phyloP scores from a whole-genome alignment of 2,797 vertebrate species.

The Poeciliopsis paucimaculata region DNA sequence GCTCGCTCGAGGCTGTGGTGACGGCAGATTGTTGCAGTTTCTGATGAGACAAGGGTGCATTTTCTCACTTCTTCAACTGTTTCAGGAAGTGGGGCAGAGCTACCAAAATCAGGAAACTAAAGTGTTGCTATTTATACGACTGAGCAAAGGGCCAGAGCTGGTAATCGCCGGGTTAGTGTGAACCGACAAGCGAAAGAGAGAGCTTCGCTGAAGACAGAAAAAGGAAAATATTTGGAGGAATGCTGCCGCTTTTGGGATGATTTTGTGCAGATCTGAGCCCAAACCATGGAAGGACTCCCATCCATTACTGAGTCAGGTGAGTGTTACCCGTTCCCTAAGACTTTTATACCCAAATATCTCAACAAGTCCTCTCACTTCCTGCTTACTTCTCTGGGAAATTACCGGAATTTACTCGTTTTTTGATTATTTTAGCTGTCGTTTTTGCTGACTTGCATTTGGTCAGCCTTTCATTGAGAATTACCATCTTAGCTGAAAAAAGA shows the following conservation, averaged over 20 bases:
- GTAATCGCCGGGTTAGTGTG: slow-evolving; percentile 46
- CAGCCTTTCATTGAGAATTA: slow-evolving; percentile 6
- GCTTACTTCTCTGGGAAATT: background rate
- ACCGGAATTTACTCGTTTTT: background rate
- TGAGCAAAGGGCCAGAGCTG: slow-evolving; percentile 41
- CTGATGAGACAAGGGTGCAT: slow-evolving; percentile 28
- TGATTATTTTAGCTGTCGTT: too few relatives aligned
- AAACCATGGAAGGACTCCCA: slow-evolving; percentile 59
- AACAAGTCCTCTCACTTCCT: background rate
- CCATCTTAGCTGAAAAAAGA: slow-evolving; percentile 32
- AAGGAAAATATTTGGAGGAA: slow-evolving; percentile 14
- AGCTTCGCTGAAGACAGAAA: background rate
- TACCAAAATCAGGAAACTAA: slow-evolving; percentile 81
- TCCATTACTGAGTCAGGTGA: slow-evolving; percentile 58
- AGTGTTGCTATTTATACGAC: slow-evolving; percentile 77
- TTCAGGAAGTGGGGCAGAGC: slow-evolving; percentile 83
- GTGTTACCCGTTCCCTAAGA: background rate
- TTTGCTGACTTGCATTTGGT: background rate
- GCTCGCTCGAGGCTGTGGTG: background rate
- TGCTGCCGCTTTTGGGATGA: slow-evolving; percentile 41
- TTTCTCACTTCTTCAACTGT: slow-evolving; percentile 74
- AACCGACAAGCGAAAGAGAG: slow-evolving; percentile 17
- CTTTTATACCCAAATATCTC: background rate
- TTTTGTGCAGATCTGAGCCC: slow-evolving; percentile 26
- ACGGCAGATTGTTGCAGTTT: slow-evolving; percentile 15